A percentile compares a stretch with the other conserved stretches of the same genome.
Evolutionary conservation across 2,113 vertebrate species (phyloP).

Genomic region (Corythaeola cristata): DNA sequence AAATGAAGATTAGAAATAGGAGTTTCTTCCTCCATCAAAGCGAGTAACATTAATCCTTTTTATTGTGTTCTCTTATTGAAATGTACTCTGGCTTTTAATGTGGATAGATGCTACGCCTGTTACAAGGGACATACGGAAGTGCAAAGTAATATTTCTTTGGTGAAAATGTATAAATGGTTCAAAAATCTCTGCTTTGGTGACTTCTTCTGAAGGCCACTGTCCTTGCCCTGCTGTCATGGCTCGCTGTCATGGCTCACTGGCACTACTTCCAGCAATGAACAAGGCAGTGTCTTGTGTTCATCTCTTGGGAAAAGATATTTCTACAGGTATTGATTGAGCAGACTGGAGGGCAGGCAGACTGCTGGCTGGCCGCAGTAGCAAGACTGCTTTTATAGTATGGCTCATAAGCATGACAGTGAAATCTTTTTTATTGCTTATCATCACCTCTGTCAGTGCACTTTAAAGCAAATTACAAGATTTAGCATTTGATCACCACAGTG

Average conservation of each 20-base stretch:
- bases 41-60: not conserved
- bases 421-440: not conserved
- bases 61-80: not conserved
- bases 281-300: not conserved
- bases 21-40: not conserved
- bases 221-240: not conserved
- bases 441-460: not conserved
- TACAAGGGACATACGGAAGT: not conserved
- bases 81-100: not conserved
- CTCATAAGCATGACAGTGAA: not conserved
- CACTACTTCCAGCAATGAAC: not conserved
- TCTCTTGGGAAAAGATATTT: not conserved
- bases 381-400: not conserved
- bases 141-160: not conserved
- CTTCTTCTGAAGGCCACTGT: not conserved
- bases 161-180: not conserved
- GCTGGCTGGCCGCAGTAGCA: not conserved
- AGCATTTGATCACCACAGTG: not conserved
- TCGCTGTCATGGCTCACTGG: not conserved
- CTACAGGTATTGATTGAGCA: not conserved
- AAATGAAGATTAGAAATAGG: conserved; percentile 13
- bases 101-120: not conserved
- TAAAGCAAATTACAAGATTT: not conserved
- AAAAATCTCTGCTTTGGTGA: not conserved
- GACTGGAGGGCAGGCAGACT: not conserved